Conservation (phyloP, 2,888 invertebrate genomes). For the Trichogramma evanescens region DNA sequence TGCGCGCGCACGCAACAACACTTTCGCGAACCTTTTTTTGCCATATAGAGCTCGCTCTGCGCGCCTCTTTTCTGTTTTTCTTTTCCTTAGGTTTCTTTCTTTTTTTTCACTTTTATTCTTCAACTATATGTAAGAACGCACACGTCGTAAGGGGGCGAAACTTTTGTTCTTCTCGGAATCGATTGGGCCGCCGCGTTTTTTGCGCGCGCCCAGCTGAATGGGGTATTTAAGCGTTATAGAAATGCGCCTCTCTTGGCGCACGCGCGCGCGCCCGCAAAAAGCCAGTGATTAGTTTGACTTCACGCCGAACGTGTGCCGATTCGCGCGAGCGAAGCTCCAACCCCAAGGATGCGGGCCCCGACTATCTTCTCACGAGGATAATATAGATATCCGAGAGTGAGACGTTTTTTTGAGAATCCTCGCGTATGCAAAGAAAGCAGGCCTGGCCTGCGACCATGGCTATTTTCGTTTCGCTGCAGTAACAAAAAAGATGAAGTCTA, state of each 20-base stretch:
- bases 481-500: too few species aligned
- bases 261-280: neutral
- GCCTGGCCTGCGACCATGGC: too few species aligned
- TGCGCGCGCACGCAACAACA: too few species aligned
- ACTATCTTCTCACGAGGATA: too few species aligned
- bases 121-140: neutral
- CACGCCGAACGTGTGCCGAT: constrained; percentile 21
- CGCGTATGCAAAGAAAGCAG: too few species aligned
- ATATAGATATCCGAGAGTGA: too few species aligned
- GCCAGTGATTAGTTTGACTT: constrained; percentile 17
- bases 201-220: neutral
- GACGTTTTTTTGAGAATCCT: too few species aligned
- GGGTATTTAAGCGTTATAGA: too few species aligned
- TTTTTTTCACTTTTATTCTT: neutral
- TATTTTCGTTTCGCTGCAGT: too few species aligned
- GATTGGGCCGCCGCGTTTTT: neutral
- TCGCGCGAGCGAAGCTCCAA: neutral
- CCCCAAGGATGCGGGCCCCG: constrained; percentile 1
- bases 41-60: neutral
- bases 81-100: neutral
- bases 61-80: neutral
- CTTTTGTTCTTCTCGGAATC: constrained; percentile 14
- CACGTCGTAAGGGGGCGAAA: constrained; percentile 11
- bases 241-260: neutral
- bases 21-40: too few species aligned